Evolutionary conservation across 37 sponge, comb jelly and placozoan species (phyloP).

Genomic region (Ianthella basta): DNA sequence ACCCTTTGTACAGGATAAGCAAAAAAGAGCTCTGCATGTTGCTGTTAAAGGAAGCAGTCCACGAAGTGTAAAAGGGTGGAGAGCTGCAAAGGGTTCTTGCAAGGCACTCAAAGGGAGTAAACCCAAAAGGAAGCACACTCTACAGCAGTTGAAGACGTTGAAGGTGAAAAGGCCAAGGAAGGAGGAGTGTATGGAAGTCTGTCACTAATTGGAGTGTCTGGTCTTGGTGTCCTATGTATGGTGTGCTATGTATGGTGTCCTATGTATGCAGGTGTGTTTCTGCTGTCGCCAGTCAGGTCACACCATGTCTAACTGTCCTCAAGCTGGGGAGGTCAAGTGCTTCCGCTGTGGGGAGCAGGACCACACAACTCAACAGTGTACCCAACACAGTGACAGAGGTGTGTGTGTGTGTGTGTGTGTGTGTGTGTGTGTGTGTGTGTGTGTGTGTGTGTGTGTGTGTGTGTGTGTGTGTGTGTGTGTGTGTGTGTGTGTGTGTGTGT

Average conservation of each 20-base stretch:
- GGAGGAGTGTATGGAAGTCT: not conserved
- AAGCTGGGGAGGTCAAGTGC: conserved; percentile 53
- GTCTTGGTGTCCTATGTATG: too few relatives aligned
- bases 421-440: not conserved
- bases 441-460: not conserved
- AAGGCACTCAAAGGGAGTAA: too few relatives aligned
- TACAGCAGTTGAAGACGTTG: not conserved
- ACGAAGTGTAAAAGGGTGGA: too few relatives aligned
- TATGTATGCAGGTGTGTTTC: conserved; percentile 70
- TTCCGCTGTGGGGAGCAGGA: conserved; percentile 86
- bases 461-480: not conserved
- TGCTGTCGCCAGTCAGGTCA: conserved; percentile 79
- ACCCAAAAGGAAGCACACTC: not conserved
- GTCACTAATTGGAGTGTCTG: too few relatives aligned
- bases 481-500: not conserved
- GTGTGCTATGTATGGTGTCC: too few relatives aligned
- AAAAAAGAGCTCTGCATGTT: too few relatives aligned
- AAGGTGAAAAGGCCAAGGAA: conserved; percentile 16
- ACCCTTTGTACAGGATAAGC: too few relatives aligned
- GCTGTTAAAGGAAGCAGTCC: too few relatives aligned
- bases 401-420: not conserved
- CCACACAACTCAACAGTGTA: conserved; percentile 71
- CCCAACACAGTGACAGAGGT: conserved; percentile 36
- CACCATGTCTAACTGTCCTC: conserved; percentile 62
- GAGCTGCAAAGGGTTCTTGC: too few relatives aligned